Conservation (phyloP, 2,113 vertebrate species). For the Burhinus oedicnemus region DNA sequence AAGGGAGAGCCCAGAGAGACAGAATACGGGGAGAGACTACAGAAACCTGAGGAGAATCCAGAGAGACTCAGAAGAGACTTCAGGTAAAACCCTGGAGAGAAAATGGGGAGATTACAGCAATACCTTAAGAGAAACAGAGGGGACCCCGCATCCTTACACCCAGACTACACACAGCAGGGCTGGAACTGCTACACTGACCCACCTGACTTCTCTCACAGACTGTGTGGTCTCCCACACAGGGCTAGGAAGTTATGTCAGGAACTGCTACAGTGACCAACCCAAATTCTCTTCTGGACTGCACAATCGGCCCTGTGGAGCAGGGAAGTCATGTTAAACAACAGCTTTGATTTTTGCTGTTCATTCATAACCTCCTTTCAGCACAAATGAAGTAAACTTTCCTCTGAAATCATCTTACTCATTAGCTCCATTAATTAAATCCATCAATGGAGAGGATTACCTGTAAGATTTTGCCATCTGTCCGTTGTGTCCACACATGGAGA, state of each 20-base stretch:
- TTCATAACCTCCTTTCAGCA: not conserved
- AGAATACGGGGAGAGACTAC: not conserved
- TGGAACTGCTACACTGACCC: not conserved
- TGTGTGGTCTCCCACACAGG: not conserved
- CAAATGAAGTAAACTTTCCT: not conserved
- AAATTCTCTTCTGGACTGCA: not conserved
- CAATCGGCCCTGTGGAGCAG: not conserved
- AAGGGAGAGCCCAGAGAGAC: not conserved
- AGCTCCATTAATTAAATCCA: not conserved
- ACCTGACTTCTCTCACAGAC: not conserved
- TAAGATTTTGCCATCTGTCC: not conserved
- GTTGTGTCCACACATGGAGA: not conserved
- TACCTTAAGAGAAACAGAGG: not conserved
- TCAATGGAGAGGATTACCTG: not conserved
- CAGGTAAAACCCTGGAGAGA: not conserved
- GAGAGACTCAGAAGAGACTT: not conserved
- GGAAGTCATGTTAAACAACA: not conserved
- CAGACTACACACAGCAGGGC: not conserved
- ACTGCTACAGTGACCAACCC: not conserved
- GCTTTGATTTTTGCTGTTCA: not conserved
- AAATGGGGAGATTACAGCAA: not conserved
- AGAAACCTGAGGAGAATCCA: not conserved
- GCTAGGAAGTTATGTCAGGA: not conserved
- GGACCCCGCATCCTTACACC: not conserved
- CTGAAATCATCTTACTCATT: not conserved